Evolutionary conservation across 1,140 invertebrate genomes (phyloP).

Genomic region (Pygmarrhopalites habei): DNA sequence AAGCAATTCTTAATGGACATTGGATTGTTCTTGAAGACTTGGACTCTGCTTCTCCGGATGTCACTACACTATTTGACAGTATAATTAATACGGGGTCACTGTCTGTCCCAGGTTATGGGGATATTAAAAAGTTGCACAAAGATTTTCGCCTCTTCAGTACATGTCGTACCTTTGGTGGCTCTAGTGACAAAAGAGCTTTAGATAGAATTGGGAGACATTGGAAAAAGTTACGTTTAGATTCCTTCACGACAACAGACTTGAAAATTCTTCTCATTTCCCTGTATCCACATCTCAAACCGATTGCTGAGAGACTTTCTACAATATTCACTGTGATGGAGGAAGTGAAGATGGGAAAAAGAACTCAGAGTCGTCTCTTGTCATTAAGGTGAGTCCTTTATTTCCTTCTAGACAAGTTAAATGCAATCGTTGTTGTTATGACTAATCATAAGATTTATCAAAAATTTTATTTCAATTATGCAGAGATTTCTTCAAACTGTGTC

Average conservation of each 20-base stretch:
- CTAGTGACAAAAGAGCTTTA: neutral
- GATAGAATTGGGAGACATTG: conserved; percentile 58
- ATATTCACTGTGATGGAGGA: conserved; percentile 71
- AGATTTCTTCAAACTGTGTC: conserved; percentile 90
- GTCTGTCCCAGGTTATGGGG: conserved; percentile 76
- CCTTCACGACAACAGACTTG: conserved; percentile 64
- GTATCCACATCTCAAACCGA: conserved; percentile 65
- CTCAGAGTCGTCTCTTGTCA: conserved; percentile 11
- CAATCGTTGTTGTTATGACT: too few species aligned
- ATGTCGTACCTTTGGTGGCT: neutral
- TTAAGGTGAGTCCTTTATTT: too few species aligned
- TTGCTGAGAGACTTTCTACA: conserved; percentile 68
- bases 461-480: conserved; percentile 50
- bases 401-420: too few species aligned
- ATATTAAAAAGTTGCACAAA: conserved; percentile 65
- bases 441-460: too few species aligned
- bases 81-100: conserved; percentile 77
- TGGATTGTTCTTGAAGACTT: conserved; percentile 96
- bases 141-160: conserved; percentile 90
- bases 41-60: conserved; percentile 85
- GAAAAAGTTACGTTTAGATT: conserved; percentile 71
- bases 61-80: conserved; percentile 75
- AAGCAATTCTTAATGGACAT: conserved; percentile 51
- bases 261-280: conserved; percentile 54
- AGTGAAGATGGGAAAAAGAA: conserved; percentile 52